Conservation (phyloP, 1,140 invertebrate genomes). For the Planococcus citri region DNA sequence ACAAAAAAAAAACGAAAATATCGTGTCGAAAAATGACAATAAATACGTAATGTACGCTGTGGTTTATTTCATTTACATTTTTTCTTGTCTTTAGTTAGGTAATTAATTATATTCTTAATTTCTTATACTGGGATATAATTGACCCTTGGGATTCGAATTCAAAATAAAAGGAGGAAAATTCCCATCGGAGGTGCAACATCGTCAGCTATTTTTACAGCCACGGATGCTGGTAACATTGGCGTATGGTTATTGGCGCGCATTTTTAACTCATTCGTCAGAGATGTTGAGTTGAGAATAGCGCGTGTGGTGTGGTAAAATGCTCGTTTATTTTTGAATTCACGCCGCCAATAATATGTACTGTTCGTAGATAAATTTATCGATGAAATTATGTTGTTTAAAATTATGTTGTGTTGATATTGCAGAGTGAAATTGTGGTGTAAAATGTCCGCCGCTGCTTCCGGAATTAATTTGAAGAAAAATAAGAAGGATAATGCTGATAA, state of each 20-base stretch:
- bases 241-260: not conserved
- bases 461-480: not conserved
- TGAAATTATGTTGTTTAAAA: not conserved
- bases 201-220: too few relatives aligned
- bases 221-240: not conserved
- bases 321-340: not conserved
- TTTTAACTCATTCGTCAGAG: constrained; percentile 3
- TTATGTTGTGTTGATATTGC: not conserved
- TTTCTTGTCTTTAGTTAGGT: too few relatives aligned
- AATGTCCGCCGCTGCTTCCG: not conserved
- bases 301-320: not conserved
- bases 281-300: not conserved
- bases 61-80: too few relatives aligned
- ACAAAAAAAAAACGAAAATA: too few relatives aligned
- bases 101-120: too few relatives aligned
- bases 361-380: not conserved
- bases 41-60: too few relatives aligned
- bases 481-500: not conserved
- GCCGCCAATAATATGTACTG: too few relatives aligned
- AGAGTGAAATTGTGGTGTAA: not conserved
- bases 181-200: too few relatives aligned
- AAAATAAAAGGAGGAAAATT: too few relatives aligned
- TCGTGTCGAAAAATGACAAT: too few relatives aligned
- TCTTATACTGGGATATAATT: too few relatives aligned
- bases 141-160: too few relatives aligned